phyloP scores from a whole-genome alignment of 2,113 vertebrate genomes.

The Furnarius figulus region DNA sequence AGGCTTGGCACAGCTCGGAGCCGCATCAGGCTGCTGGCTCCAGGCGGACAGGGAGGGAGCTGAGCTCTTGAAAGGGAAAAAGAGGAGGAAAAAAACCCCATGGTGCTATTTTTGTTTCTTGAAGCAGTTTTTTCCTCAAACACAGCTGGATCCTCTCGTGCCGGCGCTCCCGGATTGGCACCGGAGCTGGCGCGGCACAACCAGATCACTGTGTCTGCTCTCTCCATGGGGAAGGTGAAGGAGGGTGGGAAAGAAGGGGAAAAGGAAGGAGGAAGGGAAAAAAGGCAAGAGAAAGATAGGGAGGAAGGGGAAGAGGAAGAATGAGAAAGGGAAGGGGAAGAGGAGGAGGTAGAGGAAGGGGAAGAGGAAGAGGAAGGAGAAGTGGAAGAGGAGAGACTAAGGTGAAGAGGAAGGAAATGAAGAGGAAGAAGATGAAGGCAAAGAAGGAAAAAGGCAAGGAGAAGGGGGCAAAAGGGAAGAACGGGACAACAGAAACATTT shows the following conservation, averaged over 20 bases:
- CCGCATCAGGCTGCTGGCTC: not conserved
- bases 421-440: not conserved
- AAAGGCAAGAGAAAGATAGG: too few relatives aligned
- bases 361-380: not conserved
- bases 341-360: too few relatives aligned
- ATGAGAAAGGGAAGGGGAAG: too few relatives aligned
- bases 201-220: not conserved
- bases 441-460: too few relatives aligned
- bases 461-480: not conserved
- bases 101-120: slow-evolving; percentile 11
- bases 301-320: not conserved
- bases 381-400: not conserved
- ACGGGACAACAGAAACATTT: too few relatives aligned
- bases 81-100: fast-evolving
- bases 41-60: not conserved
- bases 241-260: not conserved
- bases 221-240: not conserved
- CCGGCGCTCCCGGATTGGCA: slow-evolving; percentile 2
- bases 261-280: too few relatives aligned
- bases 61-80: not conserved
- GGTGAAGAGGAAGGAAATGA: not conserved
- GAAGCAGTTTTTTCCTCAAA: not conserved
- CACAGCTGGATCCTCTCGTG: slow-evolving; percentile 51
- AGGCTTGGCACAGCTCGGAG: not conserved
- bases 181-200: not conserved